Conservation (phyloP, 2,888 invertebrate species). For the Epinotia bilunana region DNA sequence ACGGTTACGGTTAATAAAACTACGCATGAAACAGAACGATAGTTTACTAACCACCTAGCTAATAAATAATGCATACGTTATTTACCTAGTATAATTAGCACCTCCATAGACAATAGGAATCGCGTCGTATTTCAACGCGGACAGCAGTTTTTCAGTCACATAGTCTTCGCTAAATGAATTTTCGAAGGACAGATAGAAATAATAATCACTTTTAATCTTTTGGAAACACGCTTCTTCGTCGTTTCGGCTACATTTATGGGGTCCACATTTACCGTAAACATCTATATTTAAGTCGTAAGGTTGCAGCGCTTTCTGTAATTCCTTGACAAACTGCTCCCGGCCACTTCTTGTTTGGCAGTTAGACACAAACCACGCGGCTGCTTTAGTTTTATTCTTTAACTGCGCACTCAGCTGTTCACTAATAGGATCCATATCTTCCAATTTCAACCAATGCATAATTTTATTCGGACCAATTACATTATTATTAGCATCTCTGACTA, state of each 20-base stretch:
- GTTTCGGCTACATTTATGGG: slow-evolving; percentile 52
- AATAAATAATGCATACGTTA: slow-evolving; percentile 4
- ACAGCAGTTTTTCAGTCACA: slow-evolving; percentile 69
- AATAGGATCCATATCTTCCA: slow-evolving; percentile 57
- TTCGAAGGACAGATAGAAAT: slow-evolving; percentile 70
- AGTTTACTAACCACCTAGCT: neutral
- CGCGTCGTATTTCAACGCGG: slow-evolving; percentile 60
- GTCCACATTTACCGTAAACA: slow-evolving; percentile 63
- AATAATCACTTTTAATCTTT: slow-evolving; percentile 60
- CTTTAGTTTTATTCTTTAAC: slow-evolving; percentile 57
- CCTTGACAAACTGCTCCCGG: slow-evolving; percentile 53
- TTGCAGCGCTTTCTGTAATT: slow-evolving; percentile 53
- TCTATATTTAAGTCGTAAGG: slow-evolving; percentile 57
- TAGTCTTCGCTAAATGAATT: slow-evolving; percentile 68
- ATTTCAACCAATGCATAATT: slow-evolving; percentile 58
- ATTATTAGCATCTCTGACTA: slow-evolving; percentile 54
- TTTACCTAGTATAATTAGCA: slow-evolving; percentile 59
- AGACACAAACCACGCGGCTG: slow-evolving; percentile 69
- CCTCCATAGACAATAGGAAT: slow-evolving; percentile 70
- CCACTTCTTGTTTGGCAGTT: slow-evolving; percentile 57
- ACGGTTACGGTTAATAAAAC: slow-evolving; percentile 8
- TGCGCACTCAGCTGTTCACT: slow-evolving; percentile 53
- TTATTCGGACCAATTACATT: slow-evolving; percentile 57
- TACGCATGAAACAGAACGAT: neutral
- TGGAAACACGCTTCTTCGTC: slow-evolving; percentile 55